phyloP scores from a whole-genome alignment of 2,797 vertebrate genomes.

The Ataeniobius toweri region DNA sequence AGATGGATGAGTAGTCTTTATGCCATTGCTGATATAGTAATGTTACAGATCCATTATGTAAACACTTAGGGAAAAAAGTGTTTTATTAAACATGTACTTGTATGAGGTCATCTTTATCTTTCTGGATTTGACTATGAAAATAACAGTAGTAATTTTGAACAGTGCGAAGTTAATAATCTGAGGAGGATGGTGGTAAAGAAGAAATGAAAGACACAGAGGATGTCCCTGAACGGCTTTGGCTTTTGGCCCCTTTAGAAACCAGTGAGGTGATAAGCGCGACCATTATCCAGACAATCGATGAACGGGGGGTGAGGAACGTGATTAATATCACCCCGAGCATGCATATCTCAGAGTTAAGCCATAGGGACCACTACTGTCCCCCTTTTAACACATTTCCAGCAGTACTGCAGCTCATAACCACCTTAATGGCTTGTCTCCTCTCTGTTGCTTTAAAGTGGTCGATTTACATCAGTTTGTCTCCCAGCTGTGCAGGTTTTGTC shows the following conservation, averaged over 20 bases:
- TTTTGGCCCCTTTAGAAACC: conserved; percentile 63
- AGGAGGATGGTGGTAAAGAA: conserved; percentile 14
- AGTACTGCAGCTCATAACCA: conserved; percentile 38
- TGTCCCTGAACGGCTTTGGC: conserved; percentile 53
- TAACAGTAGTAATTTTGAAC: neutral
- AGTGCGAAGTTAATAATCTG: conserved; percentile 36
- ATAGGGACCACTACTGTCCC: conserved; percentile 47
- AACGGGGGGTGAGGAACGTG: conserved; percentile 28
- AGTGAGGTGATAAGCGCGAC: conserved; percentile 74
- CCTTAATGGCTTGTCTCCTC: conserved; percentile 53
- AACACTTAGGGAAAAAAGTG: conserved; percentile 31
- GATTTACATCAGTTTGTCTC: conserved; percentile 11
- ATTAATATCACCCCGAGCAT: conserved; percentile 73
- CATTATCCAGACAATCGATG: conserved; percentile 73
- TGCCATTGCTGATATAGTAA: conserved; percentile 53
- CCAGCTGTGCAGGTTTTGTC: neutral
- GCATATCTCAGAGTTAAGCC: conserved; percentile 45
- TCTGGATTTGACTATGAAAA: neutral
- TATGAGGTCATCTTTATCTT: conserved; percentile 19
- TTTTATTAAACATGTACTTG: conserved; percentile 36
- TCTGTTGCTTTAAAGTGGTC: conserved; percentile 26
- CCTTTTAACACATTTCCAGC: conserved; percentile 34
- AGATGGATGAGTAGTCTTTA: conserved; percentile 67
- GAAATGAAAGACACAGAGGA: conserved; percentile 37
- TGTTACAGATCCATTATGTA: conserved; percentile 53